phyloP scores from a whole-genome alignment of 2,797 vertebrate species.

The Hemitrygon akajei region DNA sequence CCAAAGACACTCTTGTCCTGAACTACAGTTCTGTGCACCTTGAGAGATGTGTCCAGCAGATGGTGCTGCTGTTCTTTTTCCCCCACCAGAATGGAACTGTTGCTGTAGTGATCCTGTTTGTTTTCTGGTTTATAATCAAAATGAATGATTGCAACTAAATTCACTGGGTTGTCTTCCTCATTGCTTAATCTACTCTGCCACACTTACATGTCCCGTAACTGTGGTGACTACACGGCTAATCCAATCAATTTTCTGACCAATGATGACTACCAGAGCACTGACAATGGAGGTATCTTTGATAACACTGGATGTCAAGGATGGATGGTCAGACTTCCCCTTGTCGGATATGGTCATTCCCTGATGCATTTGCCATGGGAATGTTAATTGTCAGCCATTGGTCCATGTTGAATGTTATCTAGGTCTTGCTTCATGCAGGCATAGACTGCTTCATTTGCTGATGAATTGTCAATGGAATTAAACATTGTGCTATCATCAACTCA shows the following conservation, averaged over 20 bases:
- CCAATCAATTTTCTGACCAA: not conserved
- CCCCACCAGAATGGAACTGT: not conserved
- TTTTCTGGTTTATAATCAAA: too few relatives aligned
- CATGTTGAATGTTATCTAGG: too few relatives aligned
- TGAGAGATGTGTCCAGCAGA: not conserved
- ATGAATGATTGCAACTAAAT: too few relatives aligned
- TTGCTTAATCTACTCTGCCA: not conserved
- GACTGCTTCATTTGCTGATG: too few relatives aligned
- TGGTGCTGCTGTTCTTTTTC: not conserved
- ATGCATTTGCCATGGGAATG: too few relatives aligned
- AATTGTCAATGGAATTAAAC: too few relatives aligned
- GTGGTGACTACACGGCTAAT: not conserved
- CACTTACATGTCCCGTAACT: not conserved
- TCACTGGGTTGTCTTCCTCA: not conserved
- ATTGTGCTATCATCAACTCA: too few relatives aligned
- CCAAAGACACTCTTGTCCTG: not conserved
- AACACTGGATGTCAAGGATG: not conserved
- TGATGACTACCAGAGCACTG: not conserved
- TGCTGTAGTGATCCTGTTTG: not conserved
- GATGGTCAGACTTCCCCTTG: too few relatives aligned
- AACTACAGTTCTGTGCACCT: not conserved
- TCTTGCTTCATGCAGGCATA: too few relatives aligned
- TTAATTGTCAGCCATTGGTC: too few relatives aligned
- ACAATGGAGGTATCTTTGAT: not conserved
- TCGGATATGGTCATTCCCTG: too few relatives aligned